Percentiles rank a stretch among this genome's conserved stretches.
Evolutionary conservation across 2,888 invertebrate species (phyloP).

Genomic region (Alloplasta piceator): DNA sequence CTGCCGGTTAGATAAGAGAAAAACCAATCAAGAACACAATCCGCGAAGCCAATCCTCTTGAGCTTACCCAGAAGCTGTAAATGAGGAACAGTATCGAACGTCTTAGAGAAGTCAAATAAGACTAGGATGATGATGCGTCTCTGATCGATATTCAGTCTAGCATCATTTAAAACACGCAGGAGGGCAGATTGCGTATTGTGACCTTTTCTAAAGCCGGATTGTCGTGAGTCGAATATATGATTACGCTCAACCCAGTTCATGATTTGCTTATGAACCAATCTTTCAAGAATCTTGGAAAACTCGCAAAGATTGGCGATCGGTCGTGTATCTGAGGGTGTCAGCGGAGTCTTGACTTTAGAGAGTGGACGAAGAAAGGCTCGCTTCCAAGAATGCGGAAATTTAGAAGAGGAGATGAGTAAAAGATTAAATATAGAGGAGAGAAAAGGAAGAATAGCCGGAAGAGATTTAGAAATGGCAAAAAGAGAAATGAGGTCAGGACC

Average conservation of each 20-base stretch:
- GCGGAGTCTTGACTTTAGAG: not conserved
- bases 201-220: not conserved
- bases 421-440: no score
- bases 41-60: not conserved
- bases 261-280: constrained; percentile 1
- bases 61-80: not conserved
- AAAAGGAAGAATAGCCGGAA: no score
- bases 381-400: constrained; percentile 24
- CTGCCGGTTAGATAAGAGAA: not conserved
- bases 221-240: constrained; percentile 1
- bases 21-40: not conserved
- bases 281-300: constrained; percentile 5
- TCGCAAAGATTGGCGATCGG: constrained; percentile 21
- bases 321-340: constrained; percentile 1
- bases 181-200: constrained; percentile 22
- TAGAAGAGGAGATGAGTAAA: no score
- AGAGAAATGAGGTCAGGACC: no score
- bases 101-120: no score
- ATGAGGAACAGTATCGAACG: no score
- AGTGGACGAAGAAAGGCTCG: constrained; percentile 9
- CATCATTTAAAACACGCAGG: not conserved
- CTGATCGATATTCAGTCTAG: constrained; percentile 2
- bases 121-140: not conserved
- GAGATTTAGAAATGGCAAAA: no score
- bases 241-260: not conserved